Evolutionary conservation across 2,113 vertebrate species (phyloP), one percentile per base, ranked within the genome.

Genomic region (Rhinoderma darwinii): DNA sequence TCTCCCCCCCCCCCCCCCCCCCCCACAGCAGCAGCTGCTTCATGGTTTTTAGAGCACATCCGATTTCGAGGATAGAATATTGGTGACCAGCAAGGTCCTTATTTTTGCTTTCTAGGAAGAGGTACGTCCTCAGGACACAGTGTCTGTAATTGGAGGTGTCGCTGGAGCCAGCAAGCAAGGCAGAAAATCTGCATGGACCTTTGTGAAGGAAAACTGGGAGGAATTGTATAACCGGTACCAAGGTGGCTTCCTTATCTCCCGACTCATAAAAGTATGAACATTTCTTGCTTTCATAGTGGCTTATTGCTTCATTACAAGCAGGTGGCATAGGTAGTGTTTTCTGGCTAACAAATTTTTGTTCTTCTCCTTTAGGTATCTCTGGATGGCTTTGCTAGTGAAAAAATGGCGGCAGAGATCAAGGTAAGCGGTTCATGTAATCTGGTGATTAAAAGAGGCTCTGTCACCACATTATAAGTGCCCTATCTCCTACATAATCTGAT

Each of bases 171-270:
- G 98, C 92, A 98, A 97, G 86, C 96, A 97, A 44, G 97, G 98
- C 17, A 96, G 97, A 84, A 99, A 97, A 92, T 96, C 97, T 72
- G 98, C 98, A 50, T 99, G 98, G 98, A 98, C 97, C 88, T 99
- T 99, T 84, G 95, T 99, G 14, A 96, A 95, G 89, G 98, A 99
- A 91, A 99, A 99, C 59, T 99, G 98, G 98, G 97, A 99, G 89
- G 97, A 99, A 86, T 95, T 99, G 84, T 96, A 98, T 90, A 99
- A 99, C 89, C 96, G 97, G 76, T 99, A 99, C 93, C 98, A 99
- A 89, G 98, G 98, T n/a, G 98, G 98, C 83, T 99, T 99, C 92
- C 95, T 99, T 91, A 98, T 99, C 96, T 98, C 97, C 89, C 94
- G 98, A 86, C 94, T 99, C 91, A 97, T 99, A 93, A 99, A 99